phyloP scores from a whole-genome alignment of 2,797 vertebrate species.

The Oreochromis mossambicus region DNA sequence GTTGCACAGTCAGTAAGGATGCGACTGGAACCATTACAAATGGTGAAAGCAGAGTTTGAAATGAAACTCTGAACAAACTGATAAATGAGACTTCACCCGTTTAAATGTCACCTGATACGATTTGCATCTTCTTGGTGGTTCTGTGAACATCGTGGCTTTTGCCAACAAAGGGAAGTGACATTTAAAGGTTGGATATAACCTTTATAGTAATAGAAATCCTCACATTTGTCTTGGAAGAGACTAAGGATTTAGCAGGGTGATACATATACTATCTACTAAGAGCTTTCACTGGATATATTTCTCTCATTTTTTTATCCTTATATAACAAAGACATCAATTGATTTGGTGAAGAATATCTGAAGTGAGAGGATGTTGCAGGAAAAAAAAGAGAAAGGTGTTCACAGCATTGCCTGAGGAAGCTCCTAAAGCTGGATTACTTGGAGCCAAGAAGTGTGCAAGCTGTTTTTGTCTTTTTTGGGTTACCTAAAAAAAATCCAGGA shows the following conservation, averaged over 20 bases:
- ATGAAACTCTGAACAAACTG: not conserved
- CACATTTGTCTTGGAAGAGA: not conserved
- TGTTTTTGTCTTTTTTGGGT: not conserved
- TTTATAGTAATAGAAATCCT: not conserved
- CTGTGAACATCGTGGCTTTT: not conserved
- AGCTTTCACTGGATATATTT: not conserved
- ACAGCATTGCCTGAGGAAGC: not conserved
- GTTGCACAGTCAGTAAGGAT: not conserved
- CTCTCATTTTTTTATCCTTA: not conserved
- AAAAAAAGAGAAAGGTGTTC: not conserved
- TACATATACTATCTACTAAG: not conserved
- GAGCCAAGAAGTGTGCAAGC: not conserved
- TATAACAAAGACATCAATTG: not conserved
- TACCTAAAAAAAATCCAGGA: not conserved
- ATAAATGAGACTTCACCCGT: not conserved
- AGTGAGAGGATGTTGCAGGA: not conserved
- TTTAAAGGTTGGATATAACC: not conserved
- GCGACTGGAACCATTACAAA: accelerated
- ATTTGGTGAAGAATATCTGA: not conserved
- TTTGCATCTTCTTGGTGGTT: not conserved
- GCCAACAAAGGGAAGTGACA: not conserved
- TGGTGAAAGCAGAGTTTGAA: not conserved
- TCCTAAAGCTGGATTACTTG: not conserved
- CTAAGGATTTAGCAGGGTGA: not conserved
- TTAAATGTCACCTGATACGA: not conserved